Evolutionary conservation across 2,888 invertebrate species (phyloP).

Genomic region (Coelinius sp.): DNA sequence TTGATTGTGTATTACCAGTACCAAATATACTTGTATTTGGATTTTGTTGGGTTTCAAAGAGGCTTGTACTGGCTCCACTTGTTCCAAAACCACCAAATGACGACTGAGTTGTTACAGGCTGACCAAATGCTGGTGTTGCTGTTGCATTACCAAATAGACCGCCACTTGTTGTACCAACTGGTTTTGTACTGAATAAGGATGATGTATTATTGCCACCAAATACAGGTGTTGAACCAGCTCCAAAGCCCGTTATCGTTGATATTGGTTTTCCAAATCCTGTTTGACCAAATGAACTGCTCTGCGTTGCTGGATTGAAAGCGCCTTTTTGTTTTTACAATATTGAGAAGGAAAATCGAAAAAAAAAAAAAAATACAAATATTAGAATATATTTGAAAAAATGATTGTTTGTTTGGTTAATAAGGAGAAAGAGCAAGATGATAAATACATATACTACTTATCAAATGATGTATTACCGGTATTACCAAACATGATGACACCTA

Average conservation of each 20-base stretch:
- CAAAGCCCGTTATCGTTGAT: slow-evolving; percentile 76
- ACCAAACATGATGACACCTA: slow-evolving; percentile 57
- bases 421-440: background rate
- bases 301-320: slow-evolving; percentile 72
- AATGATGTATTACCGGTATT: slow-evolving; percentile 68
- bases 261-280: slow-evolving; percentile 74
- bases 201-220: slow-evolving; percentile 76
- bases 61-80: slow-evolving; percentile 63
- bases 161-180: slow-evolving; percentile 71
- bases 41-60: slow-evolving; percentile 72
- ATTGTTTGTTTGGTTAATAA: background rate
- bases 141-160: slow-evolving; percentile 78
- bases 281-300: slow-evolving; percentile 73
- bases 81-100: slow-evolving; percentile 70
- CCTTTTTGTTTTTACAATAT: slow-evolving; percentile 50
- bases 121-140: slow-evolving; percentile 78
- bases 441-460: slow-evolving; percentile 62
- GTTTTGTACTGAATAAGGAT: slow-evolving; percentile 74
- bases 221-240: slow-evolving; percentile 76
- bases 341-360: slow-evolving; percentile 8
- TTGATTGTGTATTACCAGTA: slow-evolving; percentile 71
- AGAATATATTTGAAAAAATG: too few relatives aligned
- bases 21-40: slow-evolving; percentile 77
- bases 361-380: background rate
- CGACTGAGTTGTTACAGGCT: slow-evolving; percentile 73